Evolutionary conservation across 2,888 invertebrate species (phyloP).

Genomic region (Drosophila testacea): DNA sequence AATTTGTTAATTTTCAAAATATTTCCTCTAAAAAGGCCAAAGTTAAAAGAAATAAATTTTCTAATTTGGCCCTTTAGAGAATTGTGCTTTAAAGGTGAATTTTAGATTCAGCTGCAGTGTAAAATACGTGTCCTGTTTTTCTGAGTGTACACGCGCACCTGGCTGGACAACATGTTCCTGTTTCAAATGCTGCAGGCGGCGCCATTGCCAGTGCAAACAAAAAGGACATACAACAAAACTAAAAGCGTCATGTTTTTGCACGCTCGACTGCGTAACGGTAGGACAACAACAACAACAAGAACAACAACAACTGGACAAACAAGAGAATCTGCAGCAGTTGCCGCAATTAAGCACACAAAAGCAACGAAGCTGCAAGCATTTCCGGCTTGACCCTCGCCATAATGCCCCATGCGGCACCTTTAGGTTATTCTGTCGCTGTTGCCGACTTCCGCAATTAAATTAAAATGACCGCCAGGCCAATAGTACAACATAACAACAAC

Average conservation of each 20-base stretch:
- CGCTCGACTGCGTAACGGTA: constrained; percentile 66
- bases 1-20: too few species aligned
- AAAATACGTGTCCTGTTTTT: too few species aligned
- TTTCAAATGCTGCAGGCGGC: constrained; percentile 70
- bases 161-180: constrained; percentile 55
- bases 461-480: constrained; percentile 52
- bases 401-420: constrained; percentile 17
- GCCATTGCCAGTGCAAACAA: constrained; percentile 67
- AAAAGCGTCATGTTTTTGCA: constrained; percentile 78
- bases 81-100: too few species aligned
- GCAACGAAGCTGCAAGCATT: constrained; percentile 66
- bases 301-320: constrained; percentile 45
- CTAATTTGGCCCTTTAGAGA: too few species aligned
- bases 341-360: constrained; percentile 73
- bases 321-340: constrained; percentile 61
- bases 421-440: constrained; percentile 13
- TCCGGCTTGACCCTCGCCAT: constrained; percentile 55
- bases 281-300: constrained; percentile 41
- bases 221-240: constrained; percentile 68
- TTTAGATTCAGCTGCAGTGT: too few species aligned
- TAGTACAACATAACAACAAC: constrained; percentile 1
- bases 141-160: constrained; percentile 28
- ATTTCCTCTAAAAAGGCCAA: too few species aligned
- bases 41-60: too few species aligned
- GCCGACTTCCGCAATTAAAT: constrained; percentile 71